Conservation (phyloP, 2,113 vertebrate species). For the Capreolus pygargus region DNA sequence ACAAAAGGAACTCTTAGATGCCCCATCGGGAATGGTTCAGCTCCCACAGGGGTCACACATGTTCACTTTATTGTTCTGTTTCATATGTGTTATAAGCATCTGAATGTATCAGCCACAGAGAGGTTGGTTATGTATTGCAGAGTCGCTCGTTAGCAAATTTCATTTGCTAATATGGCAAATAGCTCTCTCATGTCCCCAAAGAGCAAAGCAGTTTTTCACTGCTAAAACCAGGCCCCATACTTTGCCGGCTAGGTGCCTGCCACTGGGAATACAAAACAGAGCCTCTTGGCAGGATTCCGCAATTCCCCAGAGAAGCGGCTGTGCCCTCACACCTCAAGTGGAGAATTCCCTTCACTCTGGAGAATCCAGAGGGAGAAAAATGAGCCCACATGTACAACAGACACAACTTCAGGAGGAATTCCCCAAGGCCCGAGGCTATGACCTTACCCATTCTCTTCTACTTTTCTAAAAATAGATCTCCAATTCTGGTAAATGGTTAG, state of each 20-base stretch:
- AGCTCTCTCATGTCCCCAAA: not conserved
- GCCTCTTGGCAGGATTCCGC: not conserved
- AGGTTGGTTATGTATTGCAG: not conserved
- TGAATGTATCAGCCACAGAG: not conserved
- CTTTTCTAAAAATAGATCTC: slow-evolving; percentile 59
- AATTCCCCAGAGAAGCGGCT: not conserved
- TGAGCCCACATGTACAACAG: not conserved
- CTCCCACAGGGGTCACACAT: not conserved
- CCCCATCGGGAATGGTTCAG: not conserved
- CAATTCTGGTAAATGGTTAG: slow-evolving; percentile 63
- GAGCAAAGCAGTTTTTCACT: not conserved
- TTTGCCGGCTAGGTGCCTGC: not conserved
- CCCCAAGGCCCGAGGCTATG: not conserved
- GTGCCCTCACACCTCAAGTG: not conserved
- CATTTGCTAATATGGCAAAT: not conserved
- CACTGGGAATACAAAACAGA: not conserved
- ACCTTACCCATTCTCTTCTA: slow-evolving; percentile 34
- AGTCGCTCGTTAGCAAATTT: not conserved
- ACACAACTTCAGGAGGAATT: slow-evolving; percentile 25
- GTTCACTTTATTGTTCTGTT: not conserved
- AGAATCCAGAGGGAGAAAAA: slow-evolving; percentile 12
- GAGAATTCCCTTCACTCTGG: slow-evolving; percentile 25
- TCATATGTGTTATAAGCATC: not conserved
- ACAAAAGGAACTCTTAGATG: not conserved
- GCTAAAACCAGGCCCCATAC: not conserved